Conservation (phyloP, 1,140 invertebrate species). For the Cyclina sinensis region DNA sequence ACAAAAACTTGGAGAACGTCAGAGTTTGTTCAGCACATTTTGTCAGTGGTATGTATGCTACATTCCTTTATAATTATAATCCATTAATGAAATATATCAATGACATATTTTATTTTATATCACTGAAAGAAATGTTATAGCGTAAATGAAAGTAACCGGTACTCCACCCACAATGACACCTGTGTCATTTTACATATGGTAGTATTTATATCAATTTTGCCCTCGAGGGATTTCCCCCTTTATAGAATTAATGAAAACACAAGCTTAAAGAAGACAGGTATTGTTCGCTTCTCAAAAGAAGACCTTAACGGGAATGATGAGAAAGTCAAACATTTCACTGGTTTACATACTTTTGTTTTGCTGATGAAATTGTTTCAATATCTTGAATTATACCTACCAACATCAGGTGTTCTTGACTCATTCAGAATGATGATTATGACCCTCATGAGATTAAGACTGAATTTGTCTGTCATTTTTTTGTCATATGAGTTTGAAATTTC, state of each 20-base stretch:
- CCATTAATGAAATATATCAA: too few relatives aligned
- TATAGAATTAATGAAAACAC: constrained; percentile 18
- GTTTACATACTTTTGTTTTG: constrained; percentile 13
- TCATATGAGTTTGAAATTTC: constrained; percentile 34
- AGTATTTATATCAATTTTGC: too few relatives aligned
- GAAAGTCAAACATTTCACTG: constrained; percentile 37
- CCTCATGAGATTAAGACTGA: constrained; percentile 42
- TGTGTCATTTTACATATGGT: too few relatives aligned
- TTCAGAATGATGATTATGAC: constrained; percentile 37
- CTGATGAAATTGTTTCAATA: constrained; percentile 27
- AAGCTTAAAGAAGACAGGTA: constrained; percentile 1
- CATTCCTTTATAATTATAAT: too few relatives aligned
- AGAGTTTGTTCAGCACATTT: too few relatives aligned
- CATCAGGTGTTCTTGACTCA: constrained; percentile 3
- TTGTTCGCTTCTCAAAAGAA: constrained; percentile 6
- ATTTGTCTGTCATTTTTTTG: constrained; percentile 12
- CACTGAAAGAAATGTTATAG: too few relatives aligned
- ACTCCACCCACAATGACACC: too few relatives aligned
- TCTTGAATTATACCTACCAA: constrained; percentile 4
- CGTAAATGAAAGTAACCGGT: too few relatives aligned
- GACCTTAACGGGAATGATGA: constrained; percentile 16
- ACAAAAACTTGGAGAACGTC: too few relatives aligned
- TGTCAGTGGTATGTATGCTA: too few relatives aligned
- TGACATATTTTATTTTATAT: too few relatives aligned
- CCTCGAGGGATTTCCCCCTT: too few relatives aligned